phyloP scores from a whole-genome alignment of 2,113 vertebrate genomes.

The Genyomyrus donnyi region DNA sequence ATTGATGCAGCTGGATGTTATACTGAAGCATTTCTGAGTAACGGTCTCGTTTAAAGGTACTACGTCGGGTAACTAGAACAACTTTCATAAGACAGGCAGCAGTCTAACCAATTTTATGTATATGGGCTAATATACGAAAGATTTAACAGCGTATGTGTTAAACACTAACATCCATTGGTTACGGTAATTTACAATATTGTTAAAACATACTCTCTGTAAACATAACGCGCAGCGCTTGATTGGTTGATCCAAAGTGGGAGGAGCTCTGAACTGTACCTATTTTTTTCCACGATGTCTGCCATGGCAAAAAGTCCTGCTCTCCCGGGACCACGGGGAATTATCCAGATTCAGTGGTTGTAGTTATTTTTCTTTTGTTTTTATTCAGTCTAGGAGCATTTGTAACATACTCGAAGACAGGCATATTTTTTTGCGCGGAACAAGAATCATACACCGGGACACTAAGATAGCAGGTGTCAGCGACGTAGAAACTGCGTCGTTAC shows the following conservation, averaged over 20 bases:
- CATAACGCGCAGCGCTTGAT: not conserved
- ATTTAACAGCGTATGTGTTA: not conserved
- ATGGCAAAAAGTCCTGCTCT: not conserved
- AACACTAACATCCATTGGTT: not conserved
- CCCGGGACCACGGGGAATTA: not conserved
- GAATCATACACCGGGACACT: not conserved
- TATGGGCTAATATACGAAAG: not conserved
- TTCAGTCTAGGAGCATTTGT: not conserved
- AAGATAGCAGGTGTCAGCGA: slow-evolving; percentile 13
- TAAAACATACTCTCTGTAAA: not conserved
- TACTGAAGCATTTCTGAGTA: not conserved
- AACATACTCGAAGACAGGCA: not conserved
- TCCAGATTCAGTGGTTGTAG: not conserved
- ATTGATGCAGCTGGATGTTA: not conserved
- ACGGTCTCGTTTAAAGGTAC: not conserved
- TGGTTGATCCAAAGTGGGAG: not conserved
- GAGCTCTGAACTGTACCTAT: not conserved
- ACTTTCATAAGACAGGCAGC: not conserved
- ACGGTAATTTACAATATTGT: not conserved
- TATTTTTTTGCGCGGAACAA: not conserved
- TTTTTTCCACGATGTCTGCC: not conserved
- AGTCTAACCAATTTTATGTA: not conserved
- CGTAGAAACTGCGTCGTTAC: not conserved
- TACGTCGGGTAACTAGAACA: not conserved
- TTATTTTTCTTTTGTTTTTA: not conserved